Evolutionary conservation across 2,888 invertebrate species (phyloP).

Genomic region (Nebria salina): DNA sequence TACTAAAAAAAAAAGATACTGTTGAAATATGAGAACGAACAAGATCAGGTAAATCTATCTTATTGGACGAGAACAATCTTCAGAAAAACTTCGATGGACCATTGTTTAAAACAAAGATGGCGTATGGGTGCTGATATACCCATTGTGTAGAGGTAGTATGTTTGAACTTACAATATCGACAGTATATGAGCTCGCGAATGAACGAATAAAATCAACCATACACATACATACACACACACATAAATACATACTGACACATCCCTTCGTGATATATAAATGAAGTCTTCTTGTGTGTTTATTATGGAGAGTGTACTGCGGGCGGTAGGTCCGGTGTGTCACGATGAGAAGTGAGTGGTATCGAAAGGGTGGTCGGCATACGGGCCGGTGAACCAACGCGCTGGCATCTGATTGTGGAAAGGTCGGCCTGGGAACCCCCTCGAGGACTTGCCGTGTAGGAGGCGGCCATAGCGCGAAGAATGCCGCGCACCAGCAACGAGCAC

Average conservation of each 20-base stretch:
- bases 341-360: conserved; percentile 22
- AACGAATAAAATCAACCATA: no score
- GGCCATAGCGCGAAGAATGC: conserved; percentile 51
- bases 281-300: conserved; percentile 23
- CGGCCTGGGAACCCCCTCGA: conserved; percentile 55
- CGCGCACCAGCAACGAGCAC: conserved; percentile 6
- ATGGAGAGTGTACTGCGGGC: conserved; percentile 24
- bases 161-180: neutral
- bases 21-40: neutral
- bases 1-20: neutral
- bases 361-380: conserved; percentile 24
- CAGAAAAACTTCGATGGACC: neutral
- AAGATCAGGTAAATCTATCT: neutral
- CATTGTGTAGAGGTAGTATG: neutral
- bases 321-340: conserved; percentile 31
- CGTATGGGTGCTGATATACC: neutral
- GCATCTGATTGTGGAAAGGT: conserved; percentile 54
- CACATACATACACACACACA: neutral
- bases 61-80: neutral
- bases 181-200: neutral
- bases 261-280: conserved; percentile 12
- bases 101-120: neutral
- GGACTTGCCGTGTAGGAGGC: conserved; percentile 55
- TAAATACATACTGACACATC: neutral
- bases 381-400: conserved; percentile 22